Percentiles rank a stretch among this genome's conserved stretches.
Conservation (phyloP, 2,888 invertebrate genomes). For the Exephanes ischioxanthus region DNA sequence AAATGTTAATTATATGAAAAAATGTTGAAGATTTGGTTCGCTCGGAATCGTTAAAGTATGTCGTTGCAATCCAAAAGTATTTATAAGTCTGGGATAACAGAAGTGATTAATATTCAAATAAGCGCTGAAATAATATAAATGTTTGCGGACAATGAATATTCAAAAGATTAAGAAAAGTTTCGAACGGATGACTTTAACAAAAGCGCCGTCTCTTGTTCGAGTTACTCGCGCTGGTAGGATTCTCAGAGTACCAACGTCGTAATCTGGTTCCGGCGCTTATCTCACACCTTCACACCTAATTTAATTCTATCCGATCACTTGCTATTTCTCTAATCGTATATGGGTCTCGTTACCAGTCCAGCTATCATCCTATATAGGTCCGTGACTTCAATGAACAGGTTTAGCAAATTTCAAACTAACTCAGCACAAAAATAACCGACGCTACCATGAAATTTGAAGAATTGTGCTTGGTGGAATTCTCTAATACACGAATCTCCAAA, state of each 20-base stretch:
- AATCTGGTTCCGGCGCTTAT: not conserved
- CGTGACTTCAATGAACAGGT: not conserved
- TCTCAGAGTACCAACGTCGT: not conserved
- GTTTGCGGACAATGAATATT: not conserved
- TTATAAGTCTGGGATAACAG: not conserved
- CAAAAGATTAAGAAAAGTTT: not conserved
- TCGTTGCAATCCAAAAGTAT: not conserved
- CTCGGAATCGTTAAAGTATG: not conserved
- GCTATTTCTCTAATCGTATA: not conserved
- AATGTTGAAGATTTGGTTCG: not conserved
- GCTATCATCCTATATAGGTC: not conserved
- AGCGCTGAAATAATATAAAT: too few species aligned
- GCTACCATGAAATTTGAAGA: too few species aligned
- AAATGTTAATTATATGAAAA: not conserved
- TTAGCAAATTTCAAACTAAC: not conserved
- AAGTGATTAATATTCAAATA: not conserved
- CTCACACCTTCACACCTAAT: not conserved
- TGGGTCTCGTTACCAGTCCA: not conserved
- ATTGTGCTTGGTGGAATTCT: too few species aligned
- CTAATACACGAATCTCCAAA: too few species aligned
- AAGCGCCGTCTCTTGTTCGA: not conserved
- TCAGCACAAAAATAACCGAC: too few species aligned
- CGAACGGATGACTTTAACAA: not conserved
- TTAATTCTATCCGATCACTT: not conserved
- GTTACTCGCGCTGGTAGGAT: not conserved